Evolutionary conservation across 2,888 invertebrate genomes (phyloP).

Genomic region (Brachylomia viminalis): DNA sequence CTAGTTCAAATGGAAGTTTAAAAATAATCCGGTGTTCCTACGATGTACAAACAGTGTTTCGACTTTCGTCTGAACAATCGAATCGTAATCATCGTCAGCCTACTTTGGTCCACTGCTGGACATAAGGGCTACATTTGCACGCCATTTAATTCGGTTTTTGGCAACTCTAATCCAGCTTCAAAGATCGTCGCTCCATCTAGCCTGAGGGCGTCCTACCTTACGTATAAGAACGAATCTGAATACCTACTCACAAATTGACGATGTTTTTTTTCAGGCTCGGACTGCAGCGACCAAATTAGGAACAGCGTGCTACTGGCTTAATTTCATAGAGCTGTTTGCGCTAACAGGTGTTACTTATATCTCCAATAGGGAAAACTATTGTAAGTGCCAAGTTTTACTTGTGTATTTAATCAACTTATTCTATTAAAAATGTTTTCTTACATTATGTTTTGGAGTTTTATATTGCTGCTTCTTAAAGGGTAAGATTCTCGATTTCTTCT

Average conservation of each 20-base stretch:
- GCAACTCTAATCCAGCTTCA: neutral
- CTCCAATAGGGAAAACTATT: slow-evolving; percentile 98
- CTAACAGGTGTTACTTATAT: slow-evolving; percentile 98
- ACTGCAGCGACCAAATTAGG: slow-evolving; percentile 91
- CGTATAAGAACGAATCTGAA: neutral
- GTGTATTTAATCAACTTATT: neutral
- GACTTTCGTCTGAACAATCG: neutral
- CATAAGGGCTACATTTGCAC: neutral
- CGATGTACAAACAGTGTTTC: slow-evolving; percentile 13
- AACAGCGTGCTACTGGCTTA: slow-evolving; percentile 94
- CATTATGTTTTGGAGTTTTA: slow-evolving; percentile 21
- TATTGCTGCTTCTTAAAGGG: slow-evolving; percentile 34
- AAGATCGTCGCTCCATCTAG: neutral
- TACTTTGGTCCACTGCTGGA: neutral
- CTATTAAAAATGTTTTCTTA: slow-evolving; percentile 28
- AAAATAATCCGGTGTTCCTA: slow-evolving; percentile 41
- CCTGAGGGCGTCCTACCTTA: neutral
- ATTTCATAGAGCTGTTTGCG: slow-evolving; percentile 95
- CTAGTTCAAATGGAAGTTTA: slow-evolving; percentile 46
- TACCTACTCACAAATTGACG: neutral
- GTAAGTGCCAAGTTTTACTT: slow-evolving; percentile 91
- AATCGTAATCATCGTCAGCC: neutral
- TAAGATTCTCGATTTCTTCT: slow-evolving; percentile 28
- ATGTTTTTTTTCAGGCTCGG: slow-evolving; percentile 81
- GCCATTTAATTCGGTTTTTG: neutral